Conservation (phyloP, 2,888 invertebrate genomes). For the Onchidella celtica region DNA sequence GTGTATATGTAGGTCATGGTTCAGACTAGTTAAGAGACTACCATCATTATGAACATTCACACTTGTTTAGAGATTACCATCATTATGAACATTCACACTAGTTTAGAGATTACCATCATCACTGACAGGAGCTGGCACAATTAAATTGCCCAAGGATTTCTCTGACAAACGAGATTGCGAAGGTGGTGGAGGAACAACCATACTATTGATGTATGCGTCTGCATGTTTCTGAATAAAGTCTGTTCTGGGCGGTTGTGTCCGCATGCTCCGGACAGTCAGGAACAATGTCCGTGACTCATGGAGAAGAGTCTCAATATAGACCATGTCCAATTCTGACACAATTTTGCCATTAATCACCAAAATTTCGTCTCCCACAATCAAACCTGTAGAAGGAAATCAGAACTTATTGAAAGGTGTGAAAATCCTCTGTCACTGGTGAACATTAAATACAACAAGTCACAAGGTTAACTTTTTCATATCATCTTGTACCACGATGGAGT, state of each 20-base stretch:
- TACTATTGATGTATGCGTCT: slow-evolving; percentile 96
- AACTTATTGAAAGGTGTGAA: too few relatives aligned
- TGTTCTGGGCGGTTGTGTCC: slow-evolving; percentile 84
- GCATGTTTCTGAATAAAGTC: slow-evolving; percentile 86
- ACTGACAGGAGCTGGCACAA: slow-evolving; percentile 93
- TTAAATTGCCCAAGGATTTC: slow-evolving; percentile 92
- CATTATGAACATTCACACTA: too few relatives aligned
- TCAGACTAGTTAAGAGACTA: too few relatives aligned
- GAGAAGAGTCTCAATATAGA: slow-evolving; percentile 97
- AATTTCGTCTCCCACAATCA: slow-evolving; percentile 98
- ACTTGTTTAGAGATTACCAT: too few relatives aligned
- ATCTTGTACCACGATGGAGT: too few relatives aligned
- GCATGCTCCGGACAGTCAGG: slow-evolving; percentile 97
- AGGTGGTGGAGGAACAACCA: slow-evolving; percentile 98
- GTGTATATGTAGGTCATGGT: too few relatives aligned
- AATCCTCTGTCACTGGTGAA: too few relatives aligned
- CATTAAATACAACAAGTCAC: too few relatives aligned
- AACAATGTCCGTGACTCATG: slow-evolving; percentile 96
- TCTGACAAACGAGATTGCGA: slow-evolving; percentile 86
- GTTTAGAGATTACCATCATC: slow-evolving; percentile 41
- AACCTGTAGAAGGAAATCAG: slow-evolving; percentile 87
- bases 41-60: too few relatives aligned
- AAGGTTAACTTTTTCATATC: too few relatives aligned
- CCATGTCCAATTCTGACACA: slow-evolving; percentile 99
- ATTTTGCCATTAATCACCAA: slow-evolving; percentile 99